Percentiles rank a stretch among this genome's conserved stretches.
Conservation (phyloP, 2,797 vertebrate species). For the Gymnoscopelus braueri region DNA sequence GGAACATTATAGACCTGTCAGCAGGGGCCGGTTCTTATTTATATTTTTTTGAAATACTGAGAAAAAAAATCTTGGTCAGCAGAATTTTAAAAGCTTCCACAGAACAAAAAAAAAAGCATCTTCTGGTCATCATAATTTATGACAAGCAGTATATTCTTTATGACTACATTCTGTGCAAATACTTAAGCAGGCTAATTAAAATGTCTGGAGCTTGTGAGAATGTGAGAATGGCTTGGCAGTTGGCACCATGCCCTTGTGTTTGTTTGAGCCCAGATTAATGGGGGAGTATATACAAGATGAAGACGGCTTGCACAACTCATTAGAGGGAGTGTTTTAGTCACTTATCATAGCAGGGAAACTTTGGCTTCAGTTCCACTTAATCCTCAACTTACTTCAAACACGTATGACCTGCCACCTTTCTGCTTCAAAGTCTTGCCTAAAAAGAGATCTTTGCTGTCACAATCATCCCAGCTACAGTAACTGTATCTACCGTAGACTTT, state of each 20-base stretch:
- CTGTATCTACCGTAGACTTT: conserved; percentile 34
- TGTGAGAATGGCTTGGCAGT: conserved; percentile 33
- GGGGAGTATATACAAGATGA: not conserved
- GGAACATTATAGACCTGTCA: conserved; percentile 58
- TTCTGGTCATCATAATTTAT: conserved; percentile 59
- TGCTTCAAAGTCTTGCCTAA: conserved; percentile 42
- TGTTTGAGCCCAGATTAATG: conserved; percentile 36
- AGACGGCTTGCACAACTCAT: conserved; percentile 10
- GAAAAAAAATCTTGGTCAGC: conserved; percentile 40
- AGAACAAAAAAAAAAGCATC: conserved; percentile 14
- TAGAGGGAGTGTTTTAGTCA: conserved; percentile 20
- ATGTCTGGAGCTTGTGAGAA: conserved; percentile 22
- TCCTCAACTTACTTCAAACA: conserved; percentile 24
- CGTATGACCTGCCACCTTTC: conserved; percentile 27
- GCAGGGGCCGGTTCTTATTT: conserved; percentile 53
- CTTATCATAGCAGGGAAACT: conserved; percentile 20
- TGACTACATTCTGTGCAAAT: conserved; percentile 49
- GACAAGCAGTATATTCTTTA: conserved; percentile 36
- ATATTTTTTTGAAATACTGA: conserved; percentile 41
- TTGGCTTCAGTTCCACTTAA: conserved; percentile 20
- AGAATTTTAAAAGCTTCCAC: conserved; percentile 29
- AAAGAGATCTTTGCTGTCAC: conserved; percentile 47
- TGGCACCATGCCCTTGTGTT: conserved; percentile 22
- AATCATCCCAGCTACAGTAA: conserved; percentile 38
- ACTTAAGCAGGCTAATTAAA: conserved; percentile 63